These are phyloP conservation scores for Tetragonula carbonaria DNA, from an alignment of 2,888 invertebrate genomes.

Conservation along the genomic window DNA sequence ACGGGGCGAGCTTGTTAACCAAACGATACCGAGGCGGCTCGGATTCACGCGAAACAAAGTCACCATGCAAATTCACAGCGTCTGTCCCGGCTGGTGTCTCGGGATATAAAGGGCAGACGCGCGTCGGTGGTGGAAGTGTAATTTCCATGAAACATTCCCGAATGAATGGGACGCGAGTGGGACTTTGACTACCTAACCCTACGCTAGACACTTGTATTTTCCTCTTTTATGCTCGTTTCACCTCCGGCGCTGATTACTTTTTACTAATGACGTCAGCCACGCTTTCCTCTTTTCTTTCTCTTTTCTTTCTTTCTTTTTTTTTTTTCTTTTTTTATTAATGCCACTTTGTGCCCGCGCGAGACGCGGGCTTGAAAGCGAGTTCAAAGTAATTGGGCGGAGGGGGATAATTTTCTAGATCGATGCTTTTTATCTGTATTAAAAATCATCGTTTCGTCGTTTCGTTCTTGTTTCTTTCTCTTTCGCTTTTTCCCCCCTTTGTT, in stretches of 20 bases:
- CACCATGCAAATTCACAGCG: conserved; percentile 66
- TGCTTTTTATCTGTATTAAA: not conserved
- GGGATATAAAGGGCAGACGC: conserved; percentile 60
- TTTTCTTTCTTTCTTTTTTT: too few relatives aligned
- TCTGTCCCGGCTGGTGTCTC: conserved; percentile 52
- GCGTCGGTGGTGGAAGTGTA: conserved; percentile 65
- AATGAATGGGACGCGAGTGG: conserved; percentile 63
- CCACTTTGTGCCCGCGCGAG: not conserved
- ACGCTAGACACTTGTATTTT: conserved; percentile 56
- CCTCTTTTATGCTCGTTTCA: conserved; percentile 34
- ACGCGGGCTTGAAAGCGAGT: too few relatives aligned
- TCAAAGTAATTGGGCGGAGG: not conserved
- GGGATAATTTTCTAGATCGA: conserved; percentile 1
- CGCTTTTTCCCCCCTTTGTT: too few relatives aligned
- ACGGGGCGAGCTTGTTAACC: conserved; percentile 51
- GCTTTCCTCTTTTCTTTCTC: too few relatives aligned
- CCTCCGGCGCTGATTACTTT: conserved; percentile 20
- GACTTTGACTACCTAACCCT: conserved; percentile 52
- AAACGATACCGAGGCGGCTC: conserved; percentile 40
- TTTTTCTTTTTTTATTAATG: not conserved
- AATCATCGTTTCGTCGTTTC: not conserved
- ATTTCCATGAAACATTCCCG: conserved; percentile 74
- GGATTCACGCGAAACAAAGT: conserved; percentile 65
- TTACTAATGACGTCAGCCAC: conserved; percentile 22
- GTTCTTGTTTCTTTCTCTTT: not conserved